These are phyloP conservation scores for Semicossyphus pulcher DNA, from an alignment of 2,113 vertebrate species.

Conservation along the genomic window DNA sequence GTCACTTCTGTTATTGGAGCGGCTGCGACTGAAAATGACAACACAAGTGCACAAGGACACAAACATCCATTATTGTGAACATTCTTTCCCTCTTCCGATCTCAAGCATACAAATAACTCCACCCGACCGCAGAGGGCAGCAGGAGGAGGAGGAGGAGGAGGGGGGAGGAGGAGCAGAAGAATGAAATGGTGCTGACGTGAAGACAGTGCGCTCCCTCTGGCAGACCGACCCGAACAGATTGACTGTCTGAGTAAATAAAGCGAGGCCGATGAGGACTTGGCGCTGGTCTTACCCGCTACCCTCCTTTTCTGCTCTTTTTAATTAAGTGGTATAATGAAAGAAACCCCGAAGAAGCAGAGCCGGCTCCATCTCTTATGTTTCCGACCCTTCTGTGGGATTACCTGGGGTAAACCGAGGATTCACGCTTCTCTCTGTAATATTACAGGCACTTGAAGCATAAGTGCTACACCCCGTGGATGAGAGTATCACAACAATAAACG, in stretches of 20 bases:
- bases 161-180: constrained; percentile 12
- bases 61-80: constrained; percentile 14
- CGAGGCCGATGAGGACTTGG: neutral
- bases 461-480: neutral
- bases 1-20: neutral
- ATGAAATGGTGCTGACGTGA: constrained; percentile 44
- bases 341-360: neutral
- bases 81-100: constrained; percentile 24
- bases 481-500: no score
- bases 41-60: neutral
- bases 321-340: constrained; percentile 25
- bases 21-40: constrained; percentile 18
- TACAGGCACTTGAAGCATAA: neutral
- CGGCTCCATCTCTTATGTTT: neutral
- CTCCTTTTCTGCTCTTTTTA: constrained; percentile 39
- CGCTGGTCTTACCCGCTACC: neutral
- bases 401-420: neutral
- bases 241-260: constrained; percentile 57
- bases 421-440: neutral
- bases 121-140: constrained; percentile 1
- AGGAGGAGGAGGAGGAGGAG: neutral
- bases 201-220: constrained; percentile 22
- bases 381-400: constrained; percentile 22
- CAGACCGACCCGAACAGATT: constrained; percentile 38
- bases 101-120: constrained; percentile 26